phyloP scores from a whole-genome alignment of 2,888 invertebrate species.

The Aporophyla lueneburgensis region DNA sequence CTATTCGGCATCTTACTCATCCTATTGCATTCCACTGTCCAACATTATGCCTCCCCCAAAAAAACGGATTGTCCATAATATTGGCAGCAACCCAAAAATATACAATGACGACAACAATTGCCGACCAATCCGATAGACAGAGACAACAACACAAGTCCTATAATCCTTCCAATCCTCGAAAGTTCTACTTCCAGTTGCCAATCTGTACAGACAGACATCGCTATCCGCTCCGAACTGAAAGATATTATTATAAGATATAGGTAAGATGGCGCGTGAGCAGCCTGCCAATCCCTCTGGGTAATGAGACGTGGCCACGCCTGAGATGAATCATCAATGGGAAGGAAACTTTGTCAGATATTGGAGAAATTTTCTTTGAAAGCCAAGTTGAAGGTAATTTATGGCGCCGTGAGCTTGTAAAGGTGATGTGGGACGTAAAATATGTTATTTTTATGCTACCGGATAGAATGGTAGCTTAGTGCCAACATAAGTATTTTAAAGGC shows the following conservation, averaged over 20 bases:
- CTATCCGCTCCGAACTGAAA: background rate
- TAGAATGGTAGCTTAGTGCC: too few relatives aligned
- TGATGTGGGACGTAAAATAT: background rate
- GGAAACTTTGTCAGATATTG: slow-evolving; percentile 31
- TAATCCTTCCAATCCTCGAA: slow-evolving; percentile 12
- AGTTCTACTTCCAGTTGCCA: background rate
- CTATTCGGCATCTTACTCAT: background rate
- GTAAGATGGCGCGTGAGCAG: slow-evolving; percentile 41
- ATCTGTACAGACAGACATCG: background rate
- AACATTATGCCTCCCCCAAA: background rate
- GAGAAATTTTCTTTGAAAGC: slow-evolving; percentile 5
- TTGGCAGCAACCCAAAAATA: background rate
- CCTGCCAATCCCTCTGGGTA: slow-evolving; percentile 42
- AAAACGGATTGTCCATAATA: background rate
- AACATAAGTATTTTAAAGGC: background rate
- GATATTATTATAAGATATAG: slow-evolving; percentile 44
- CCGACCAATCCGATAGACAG: background rate
- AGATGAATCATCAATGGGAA: slow-evolving; percentile 56
- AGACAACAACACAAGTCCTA: slow-evolving; percentile 1
- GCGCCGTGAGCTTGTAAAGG: background rate
- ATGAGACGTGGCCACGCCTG: slow-evolving; percentile 56
- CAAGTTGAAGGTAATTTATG: slow-evolving; percentile 19
- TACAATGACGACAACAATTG: background rate
- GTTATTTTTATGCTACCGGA: background rate
- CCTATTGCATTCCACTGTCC: background rate